phyloP scores from a whole-genome alignment of 2,113 vertebrate species.

The Ctenodactylus gundi region DNA sequence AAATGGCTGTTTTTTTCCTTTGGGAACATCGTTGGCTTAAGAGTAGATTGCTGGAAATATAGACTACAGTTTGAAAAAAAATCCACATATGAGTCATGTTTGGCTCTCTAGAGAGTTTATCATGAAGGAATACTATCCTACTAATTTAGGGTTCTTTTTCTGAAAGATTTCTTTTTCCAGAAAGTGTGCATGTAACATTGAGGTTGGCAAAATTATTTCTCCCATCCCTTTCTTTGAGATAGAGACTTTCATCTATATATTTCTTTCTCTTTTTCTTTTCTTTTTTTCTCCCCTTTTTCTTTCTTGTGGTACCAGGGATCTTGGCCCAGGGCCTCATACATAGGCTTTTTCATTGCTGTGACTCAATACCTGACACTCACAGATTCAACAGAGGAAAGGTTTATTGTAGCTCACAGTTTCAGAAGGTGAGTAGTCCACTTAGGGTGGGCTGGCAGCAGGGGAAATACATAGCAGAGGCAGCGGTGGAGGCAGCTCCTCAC shows the following conservation, averaged over 20 bases:
- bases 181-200: background rate
- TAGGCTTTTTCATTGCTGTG: too few species aligned
- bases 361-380: too few species aligned
- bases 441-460: too few species aligned
- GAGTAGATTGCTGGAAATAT: constrained; percentile 1
- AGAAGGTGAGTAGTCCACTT: too few species aligned
- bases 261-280: too few species aligned
- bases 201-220: constrained; percentile 14
- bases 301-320: too few species aligned
- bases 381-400: too few species aligned
- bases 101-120: background rate
- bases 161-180: background rate
- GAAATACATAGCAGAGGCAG: too few species aligned
- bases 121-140: background rate
- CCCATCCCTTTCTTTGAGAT: background rate
- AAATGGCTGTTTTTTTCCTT: constrained; percentile 25
- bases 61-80: background rate
- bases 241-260: background rate
- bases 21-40: background rate
- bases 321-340: too few species aligned
- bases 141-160: background rate
- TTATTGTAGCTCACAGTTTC: too few species aligned
- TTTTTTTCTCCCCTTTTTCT: too few species aligned
- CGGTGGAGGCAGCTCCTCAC: too few species aligned
- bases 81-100: background rate